A percentile compares a stretch with the other conserved stretches of the same genome.
phyloP scores from a whole-genome alignment of 2,113 vertebrate species.

The Chaetura pelagica region DNA sequence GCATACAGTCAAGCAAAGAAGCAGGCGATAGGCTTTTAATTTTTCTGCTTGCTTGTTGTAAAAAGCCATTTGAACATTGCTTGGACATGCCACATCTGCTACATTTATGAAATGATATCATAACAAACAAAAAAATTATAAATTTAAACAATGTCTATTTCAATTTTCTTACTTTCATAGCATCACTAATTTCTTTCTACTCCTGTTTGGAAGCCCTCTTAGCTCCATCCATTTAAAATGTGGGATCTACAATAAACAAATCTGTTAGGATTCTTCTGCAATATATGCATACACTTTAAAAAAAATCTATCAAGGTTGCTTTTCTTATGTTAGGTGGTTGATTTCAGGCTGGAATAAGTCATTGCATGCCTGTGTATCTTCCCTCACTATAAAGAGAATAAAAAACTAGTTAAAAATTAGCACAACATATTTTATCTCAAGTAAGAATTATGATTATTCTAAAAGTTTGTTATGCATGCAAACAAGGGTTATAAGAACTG shows the following conservation, averaged over 20 bases:
- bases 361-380: background rate
- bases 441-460: background rate
- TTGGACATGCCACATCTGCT: background rate
- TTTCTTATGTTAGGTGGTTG: background rate
- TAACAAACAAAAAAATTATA: background rate
- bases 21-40: background rate
- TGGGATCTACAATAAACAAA: background rate
- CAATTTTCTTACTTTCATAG: background rate
- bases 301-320: background rate
- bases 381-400: background rate
- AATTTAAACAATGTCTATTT: background rate
- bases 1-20: too few species aligned
- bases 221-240: background rate
- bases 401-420: background rate
- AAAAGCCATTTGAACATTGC: background rate
- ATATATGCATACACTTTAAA: background rate
- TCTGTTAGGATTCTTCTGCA: background rate
- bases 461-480: background rate
- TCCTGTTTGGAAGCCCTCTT: background rate
- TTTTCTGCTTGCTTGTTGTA: background rate
- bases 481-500: background rate
- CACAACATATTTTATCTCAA: background rate
- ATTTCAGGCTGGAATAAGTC: background rate
- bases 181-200: background rate
- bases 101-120: background rate